Evolutionary conservation across 2,797 vertebrate species (phyloP).

Genomic region (Lates japonicus): DNA sequence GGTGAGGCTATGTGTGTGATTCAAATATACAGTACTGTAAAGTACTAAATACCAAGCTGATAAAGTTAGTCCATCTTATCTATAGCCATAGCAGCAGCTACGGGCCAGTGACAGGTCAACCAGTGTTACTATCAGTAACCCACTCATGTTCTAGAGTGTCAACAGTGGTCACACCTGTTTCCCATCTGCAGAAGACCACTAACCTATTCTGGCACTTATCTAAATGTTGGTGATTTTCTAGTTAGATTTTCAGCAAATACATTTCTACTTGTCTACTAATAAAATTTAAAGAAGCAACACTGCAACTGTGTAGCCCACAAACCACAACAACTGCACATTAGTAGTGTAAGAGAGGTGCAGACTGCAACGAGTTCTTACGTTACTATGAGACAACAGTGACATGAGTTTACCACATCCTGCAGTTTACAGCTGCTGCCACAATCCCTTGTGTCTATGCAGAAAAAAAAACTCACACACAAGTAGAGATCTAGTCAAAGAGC

Average conservation of each 20-base stretch:
- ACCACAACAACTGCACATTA: conserved; percentile 51
- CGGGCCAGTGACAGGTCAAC: conserved; percentile 43
- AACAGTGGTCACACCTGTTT: conserved; percentile 46
- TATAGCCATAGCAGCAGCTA: conserved; percentile 21
- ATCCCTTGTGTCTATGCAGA: conserved; percentile 27
- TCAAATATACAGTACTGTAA: conserved; percentile 3
- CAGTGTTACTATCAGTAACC: conserved; percentile 54
- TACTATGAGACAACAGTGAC: conserved; percentile 61
- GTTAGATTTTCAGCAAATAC: conserved; percentile 5
- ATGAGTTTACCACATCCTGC: conserved; percentile 82
- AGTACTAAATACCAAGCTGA: conserved; percentile 28
- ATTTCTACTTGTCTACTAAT: conserved; percentile 1
- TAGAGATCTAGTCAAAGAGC: conserved; percentile 46
- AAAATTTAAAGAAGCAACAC: conserved; percentile 1
- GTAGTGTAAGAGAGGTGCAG: conserved; percentile 43
- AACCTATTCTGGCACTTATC: background rate
- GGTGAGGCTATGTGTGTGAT: background rate
- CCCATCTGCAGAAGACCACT: conserved; percentile 15
- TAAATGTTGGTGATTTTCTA: background rate
- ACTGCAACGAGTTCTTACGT: conserved; percentile 46
- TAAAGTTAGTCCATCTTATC: conserved; percentile 56
- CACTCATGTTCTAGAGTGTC: conserved; percentile 57
- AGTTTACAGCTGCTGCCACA: conserved; percentile 65
- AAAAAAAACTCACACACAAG: background rate
- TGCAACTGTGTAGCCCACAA: conserved; percentile 17